Conservation (phyloP, 1,140 invertebrate species). For the Drosophila neocordata region DNA sequence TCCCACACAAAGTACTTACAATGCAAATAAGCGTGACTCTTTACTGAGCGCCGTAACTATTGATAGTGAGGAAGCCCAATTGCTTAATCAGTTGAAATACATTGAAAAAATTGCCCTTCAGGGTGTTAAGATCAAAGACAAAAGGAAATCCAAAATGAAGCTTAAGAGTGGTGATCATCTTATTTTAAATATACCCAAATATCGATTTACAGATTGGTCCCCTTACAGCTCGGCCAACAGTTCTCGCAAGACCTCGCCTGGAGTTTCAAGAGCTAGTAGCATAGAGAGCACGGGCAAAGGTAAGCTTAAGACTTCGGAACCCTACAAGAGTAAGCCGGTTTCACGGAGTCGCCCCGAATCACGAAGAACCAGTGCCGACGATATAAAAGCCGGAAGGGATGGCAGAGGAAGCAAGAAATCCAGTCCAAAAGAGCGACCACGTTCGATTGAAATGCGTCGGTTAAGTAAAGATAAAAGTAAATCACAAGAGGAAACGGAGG, state of each 20-base stretch:
- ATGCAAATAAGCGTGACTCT: conserved; percentile 52
- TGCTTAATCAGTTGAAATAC: conserved; percentile 83
- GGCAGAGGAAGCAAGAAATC: conserved; percentile 83
- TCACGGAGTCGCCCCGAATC: conserved; percentile 84
- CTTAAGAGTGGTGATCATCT: conserved; percentile 79
- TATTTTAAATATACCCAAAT: conserved; percentile 81
- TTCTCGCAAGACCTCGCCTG: conserved; percentile 80
- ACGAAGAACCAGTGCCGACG: conserved; percentile 85
- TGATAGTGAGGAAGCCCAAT: conserved; percentile 84
- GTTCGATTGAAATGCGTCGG: conserved; percentile 86
- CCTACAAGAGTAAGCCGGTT: conserved; percentile 80
- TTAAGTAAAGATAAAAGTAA: conserved; percentile 87
- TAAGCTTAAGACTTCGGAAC: conserved; percentile 67
- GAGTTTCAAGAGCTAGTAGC: conserved; percentile 79
- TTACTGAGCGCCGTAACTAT: conserved; percentile 83
- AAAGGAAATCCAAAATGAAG: conserved; percentile 79
- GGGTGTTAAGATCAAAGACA: conserved; percentile 83
- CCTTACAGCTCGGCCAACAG: conserved; percentile 81
- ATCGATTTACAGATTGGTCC: conserved; percentile 81
- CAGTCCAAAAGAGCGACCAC: conserved; percentile 86
- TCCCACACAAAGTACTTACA: conserved; percentile 69
- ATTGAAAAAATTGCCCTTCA: conserved; percentile 80
- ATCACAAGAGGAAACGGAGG: conserved; percentile 87
- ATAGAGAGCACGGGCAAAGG: conserved; percentile 79
- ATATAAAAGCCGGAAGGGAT: conserved; percentile 75